Evolutionary conservation across 2,113 vertebrate genomes (phyloP).

Genomic region (Atherinomorus stipes): DNA sequence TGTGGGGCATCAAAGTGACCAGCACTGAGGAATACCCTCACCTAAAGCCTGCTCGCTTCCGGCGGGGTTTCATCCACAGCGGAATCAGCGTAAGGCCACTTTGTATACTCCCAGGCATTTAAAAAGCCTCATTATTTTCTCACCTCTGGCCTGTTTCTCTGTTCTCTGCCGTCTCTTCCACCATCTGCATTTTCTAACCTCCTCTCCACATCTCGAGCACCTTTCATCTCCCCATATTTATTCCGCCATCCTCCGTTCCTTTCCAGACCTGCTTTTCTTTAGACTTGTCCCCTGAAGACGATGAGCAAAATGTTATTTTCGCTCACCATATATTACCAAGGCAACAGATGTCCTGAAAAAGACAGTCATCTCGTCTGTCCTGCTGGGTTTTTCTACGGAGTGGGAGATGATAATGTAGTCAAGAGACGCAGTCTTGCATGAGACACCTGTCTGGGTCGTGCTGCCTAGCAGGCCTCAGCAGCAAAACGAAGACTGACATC

Average conservation of each 20-base stretch:
- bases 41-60: slow-evolving; percentile 95
- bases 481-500: slow-evolving; percentile 59
- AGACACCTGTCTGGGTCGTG: slow-evolving; percentile 52
- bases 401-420: slow-evolving; percentile 38
- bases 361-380: slow-evolving; percentile 32
- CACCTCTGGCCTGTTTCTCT: slow-evolving; percentile 39
- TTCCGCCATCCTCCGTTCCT: slow-evolving; percentile 10
- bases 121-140: slow-evolving; percentile 54
- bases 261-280: slow-evolving; percentile 1
- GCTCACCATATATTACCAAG: slow-evolving; percentile 20
- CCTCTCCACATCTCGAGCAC: slow-evolving; percentile 15
- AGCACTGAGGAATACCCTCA: slow-evolving; percentile 98
- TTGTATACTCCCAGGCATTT: not conserved
- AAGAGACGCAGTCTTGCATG: slow-evolving; percentile 46
- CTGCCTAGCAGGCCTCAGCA: slow-evolving; percentile 30
- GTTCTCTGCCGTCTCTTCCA: slow-evolving; percentile 16
- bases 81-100: slow-evolving; percentile 90
- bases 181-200: slow-evolving; percentile 22
- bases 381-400: slow-evolving; percentile 1
- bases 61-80: slow-evolving; percentile 94
- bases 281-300: slow-evolving; percentile 14
- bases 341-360: slow-evolving; percentile 30
- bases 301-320: slow-evolving; percentile 25
- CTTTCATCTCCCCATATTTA: slow-evolving; percentile 25
- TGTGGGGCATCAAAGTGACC: slow-evolving; percentile 95